phyloP scores from a whole-genome alignment of 2,797 vertebrate species.

The Loriculus beryllinus region DNA sequence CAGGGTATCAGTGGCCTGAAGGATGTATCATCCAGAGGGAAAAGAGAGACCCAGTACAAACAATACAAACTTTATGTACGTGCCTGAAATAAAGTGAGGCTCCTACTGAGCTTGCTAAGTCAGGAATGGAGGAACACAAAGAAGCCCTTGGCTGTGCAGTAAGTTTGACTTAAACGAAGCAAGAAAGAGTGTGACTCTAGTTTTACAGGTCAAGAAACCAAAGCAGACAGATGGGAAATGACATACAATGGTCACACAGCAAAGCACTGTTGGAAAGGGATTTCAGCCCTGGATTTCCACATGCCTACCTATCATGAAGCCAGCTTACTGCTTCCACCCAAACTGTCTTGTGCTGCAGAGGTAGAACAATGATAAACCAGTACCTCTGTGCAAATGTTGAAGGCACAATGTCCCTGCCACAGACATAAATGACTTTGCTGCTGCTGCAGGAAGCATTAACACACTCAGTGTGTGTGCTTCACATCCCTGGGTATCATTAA shows the following conservation, averaged over 20 bases:
- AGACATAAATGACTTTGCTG: not conserved
- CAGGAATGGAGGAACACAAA: not conserved
- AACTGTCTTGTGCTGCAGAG: not conserved
- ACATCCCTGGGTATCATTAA: slow-evolving; percentile 1
- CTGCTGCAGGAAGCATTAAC: slow-evolving; percentile 18
- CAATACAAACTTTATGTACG: not conserved
- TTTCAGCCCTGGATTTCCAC: not conserved
- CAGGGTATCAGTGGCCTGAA: not conserved
- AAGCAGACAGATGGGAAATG: not conserved
- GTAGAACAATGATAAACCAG: not conserved
- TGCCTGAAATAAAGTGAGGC: not conserved
- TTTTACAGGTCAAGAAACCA: not conserved
- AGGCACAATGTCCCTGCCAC: slow-evolving; percentile 6
- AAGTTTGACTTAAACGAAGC: not conserved
- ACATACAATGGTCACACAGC: not conserved
- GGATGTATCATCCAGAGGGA: not conserved
- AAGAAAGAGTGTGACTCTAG: not conserved
- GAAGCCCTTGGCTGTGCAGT: not conserved
- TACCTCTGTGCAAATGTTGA: not conserved
- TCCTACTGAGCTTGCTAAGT: not conserved
- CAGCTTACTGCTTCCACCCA: not conserved
- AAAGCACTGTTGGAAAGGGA: not conserved
- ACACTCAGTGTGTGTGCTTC: not conserved
- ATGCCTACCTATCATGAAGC: not conserved
- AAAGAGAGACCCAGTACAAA: not conserved